Evolutionary conservation across 2,797 vertebrate species (phyloP).

Genomic region (Leuciscus waleckii): DNA sequence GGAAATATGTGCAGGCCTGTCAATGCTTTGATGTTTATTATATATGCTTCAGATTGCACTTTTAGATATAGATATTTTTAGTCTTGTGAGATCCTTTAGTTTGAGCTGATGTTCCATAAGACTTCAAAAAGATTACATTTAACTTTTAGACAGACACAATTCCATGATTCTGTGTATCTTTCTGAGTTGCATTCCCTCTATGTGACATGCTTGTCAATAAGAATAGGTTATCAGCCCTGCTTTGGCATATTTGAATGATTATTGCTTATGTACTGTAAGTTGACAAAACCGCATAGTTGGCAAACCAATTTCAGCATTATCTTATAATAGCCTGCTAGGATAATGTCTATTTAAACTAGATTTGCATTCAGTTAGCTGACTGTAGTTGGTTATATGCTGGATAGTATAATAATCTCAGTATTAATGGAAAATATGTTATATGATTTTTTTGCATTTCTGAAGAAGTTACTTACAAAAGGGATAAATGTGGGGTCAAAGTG

Average conservation of each 20-base stretch:
- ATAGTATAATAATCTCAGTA: too few species aligned
- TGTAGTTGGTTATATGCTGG: not conserved
- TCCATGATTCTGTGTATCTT: not conserved
- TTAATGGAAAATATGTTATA: not conserved
- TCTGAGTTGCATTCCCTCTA: not conserved
- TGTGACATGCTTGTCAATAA: not conserved
- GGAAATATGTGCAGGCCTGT: not conserved
- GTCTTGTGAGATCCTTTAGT: slow-evolving; percentile 30
- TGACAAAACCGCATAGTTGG: not conserved
- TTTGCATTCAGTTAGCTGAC: not conserved
- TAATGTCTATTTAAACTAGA: not conserved
- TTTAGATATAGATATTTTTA: not conserved
- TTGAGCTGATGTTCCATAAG: slow-evolving; percentile 5
- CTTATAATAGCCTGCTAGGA: not conserved
- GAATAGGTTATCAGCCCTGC: not conserved
- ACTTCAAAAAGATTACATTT: slow-evolving; percentile 24
- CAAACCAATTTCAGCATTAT: not conserved
- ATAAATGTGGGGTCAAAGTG: not conserved
- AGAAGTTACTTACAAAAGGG: not conserved
- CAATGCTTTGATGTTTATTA: slow-evolving; percentile 27
- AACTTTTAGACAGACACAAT: not conserved
- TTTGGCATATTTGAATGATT: not conserved
- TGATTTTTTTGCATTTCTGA: not conserved
- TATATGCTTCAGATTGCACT: slow-evolving; percentile 8
- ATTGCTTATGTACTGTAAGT: not conserved